Evolutionary conservation across 1,140 invertebrate genomes (phyloP).

Genomic region (Spodoptera frugiperda): DNA sequence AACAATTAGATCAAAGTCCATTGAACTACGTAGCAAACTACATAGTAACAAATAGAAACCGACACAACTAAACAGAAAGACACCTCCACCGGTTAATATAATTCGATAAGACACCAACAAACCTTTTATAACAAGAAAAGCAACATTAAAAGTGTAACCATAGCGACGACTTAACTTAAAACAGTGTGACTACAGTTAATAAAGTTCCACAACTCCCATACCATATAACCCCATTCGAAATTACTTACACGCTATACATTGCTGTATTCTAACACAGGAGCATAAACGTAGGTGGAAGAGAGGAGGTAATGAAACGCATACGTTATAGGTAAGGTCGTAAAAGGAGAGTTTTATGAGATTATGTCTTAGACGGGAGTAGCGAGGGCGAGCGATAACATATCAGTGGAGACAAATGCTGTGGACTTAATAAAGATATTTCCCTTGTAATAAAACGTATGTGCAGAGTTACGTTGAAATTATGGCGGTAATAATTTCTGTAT

Average conservation of each 20-base stretch:
- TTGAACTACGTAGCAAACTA: no score
- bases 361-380: slow-evolving; percentile 42
- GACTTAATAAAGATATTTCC: slow-evolving; percentile 54
- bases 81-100: slow-evolving; percentile 17
- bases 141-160: slow-evolving; percentile 27
- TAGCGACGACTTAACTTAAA: slow-evolving; percentile 31
- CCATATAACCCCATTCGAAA: slow-evolving; percentile 28
- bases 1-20: no score
- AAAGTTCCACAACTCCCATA: slow-evolving; percentile 25
- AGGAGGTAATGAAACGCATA: slow-evolving; percentile 39
- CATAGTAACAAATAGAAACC: not conserved
- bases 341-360: slow-evolving; percentile 45
- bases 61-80: slow-evolving; percentile 1
- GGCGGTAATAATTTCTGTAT: slow-evolving; percentile 56
- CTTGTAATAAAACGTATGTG: slow-evolving; percentile 51
- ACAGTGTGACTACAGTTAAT: slow-evolving; percentile 41
- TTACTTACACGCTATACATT: slow-evolving; percentile 38
- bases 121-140: slow-evolving; percentile 31
- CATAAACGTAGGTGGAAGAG: slow-evolving; percentile 19
- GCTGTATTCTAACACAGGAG: slow-evolving; percentile 10
- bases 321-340: slow-evolving; percentile 45
- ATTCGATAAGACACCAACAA: slow-evolving; percentile 32
- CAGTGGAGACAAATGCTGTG: slow-evolving; percentile 48
- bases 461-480: slow-evolving; percentile 53
- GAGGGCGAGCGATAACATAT: slow-evolving; percentile 48